Evolutionary conservation across 2,113 vertebrate genomes (phyloP).

Genomic region (Carassius auratus): DNA sequence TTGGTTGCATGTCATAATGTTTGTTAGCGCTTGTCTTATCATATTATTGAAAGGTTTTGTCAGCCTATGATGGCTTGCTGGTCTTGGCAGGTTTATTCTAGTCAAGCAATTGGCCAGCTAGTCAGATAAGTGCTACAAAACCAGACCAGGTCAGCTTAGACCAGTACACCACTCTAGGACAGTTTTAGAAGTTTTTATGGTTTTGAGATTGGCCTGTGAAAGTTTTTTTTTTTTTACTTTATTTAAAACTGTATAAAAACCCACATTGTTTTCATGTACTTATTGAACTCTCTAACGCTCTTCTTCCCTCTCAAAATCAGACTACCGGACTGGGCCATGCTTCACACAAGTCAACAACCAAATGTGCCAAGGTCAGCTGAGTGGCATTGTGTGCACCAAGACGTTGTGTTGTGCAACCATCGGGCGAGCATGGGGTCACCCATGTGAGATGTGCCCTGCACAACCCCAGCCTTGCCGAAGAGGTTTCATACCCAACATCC

Average conservation of each 20-base stretch:
- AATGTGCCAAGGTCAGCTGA: constrained; percentile 99
- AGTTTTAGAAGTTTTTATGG: not conserved
- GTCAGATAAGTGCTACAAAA: not conserved
- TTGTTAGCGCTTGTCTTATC: not conserved
- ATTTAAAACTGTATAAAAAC: no score
- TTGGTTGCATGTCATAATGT: not conserved
- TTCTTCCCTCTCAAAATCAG: constrained; percentile 67
- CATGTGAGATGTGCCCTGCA: constrained; percentile 95
- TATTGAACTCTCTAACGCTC: not conserved
- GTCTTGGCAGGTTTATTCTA: not conserved
- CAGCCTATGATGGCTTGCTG: not conserved
- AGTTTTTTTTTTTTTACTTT: not conserved
- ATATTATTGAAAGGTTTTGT: not conserved
- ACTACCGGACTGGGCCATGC: constrained; percentile 95
- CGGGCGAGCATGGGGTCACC: constrained; percentile 96
- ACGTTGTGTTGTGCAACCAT: constrained; percentile 97
- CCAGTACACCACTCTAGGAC: not conserved
- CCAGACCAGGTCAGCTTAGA: not conserved
- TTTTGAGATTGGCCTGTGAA: not conserved
- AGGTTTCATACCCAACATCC: constrained; percentile 97
- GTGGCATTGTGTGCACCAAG: constrained; percentile 97
- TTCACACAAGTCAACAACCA: constrained; percentile 98
- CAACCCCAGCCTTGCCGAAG: constrained; percentile 94
- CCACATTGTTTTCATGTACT: not conserved
- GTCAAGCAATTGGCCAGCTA: not conserved